Evolutionary conservation across 92 coral and sea anemone species (phyloP), one percentile per base, ranked within the genome.

Genomic region (Pocillopora grandis): DNA sequence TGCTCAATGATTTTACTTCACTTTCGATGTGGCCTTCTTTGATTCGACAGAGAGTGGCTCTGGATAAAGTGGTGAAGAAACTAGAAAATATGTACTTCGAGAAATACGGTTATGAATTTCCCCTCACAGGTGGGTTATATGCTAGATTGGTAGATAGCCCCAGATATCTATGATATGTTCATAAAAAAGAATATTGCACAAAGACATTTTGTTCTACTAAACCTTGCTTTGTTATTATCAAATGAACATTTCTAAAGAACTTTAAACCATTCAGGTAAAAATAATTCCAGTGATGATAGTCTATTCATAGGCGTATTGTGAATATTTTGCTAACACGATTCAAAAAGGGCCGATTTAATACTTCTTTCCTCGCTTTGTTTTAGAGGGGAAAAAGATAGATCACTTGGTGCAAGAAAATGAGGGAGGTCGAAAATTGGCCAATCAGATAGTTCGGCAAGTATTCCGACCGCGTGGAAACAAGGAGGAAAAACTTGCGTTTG

Each of bases 41-140:
- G 35, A n/a, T 74, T 74, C 33, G 27, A 62, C 81, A 77, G 81
- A 77, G 48, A 77, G 35, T 0, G 2, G 58, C 81, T 19, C 23
- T 77, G 19, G 72, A 77, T 64, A 77, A 63, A 15, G 36, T 77
- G 60, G 67, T 77, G 42, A 18, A 77, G 59, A 77, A 67, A 63
- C 9, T 77, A n/a, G 60, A 77, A 64, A 63, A 6, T 61, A 63
- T n/a, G 20, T 77, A 77, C 60, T 77, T 77, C 64, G 81, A 58
- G 21, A 77, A 70, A 77, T 77, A 62, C 36, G 81, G 81, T 1
- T 77, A 77, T 23, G n/a, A 58, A 10, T 77, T 77, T 63, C 81
- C 81, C 5, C 81, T 77, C 8, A 62, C 81, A 63, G 81, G 81
- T 77, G 33, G 31, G 62, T 27, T 9, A 52, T 27, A 20, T 13